These are phyloP conservation scores for Carlito syrichta DNA, from an alignment of 2,113 vertebrate species.

Conservation along the genomic window DNA sequence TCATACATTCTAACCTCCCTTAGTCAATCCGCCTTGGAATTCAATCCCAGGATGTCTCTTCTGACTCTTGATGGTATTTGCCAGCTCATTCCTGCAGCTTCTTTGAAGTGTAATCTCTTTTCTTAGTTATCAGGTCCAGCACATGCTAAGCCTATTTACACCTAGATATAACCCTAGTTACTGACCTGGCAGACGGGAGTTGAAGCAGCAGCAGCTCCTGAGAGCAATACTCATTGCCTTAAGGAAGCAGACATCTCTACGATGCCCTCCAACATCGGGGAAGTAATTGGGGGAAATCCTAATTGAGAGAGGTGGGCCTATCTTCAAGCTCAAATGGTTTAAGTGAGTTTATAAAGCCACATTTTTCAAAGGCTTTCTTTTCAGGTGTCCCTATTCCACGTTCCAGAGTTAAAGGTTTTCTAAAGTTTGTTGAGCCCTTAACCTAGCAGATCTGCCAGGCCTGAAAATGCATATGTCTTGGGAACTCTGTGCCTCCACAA, in stretches of 20 bases:
- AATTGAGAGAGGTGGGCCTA: rapidly evolving
- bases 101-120: background rate
- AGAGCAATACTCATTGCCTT: background rate
- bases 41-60: background rate
- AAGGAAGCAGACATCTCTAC: background rate
- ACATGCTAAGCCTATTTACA: background rate
- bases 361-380: background rate
- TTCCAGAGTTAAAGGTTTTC: background rate
- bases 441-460: background rate
- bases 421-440: background rate
- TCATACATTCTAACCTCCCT: background rate
- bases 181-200: background rate
- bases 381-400: background rate
- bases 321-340: background rate
- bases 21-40: background rate
- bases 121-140: background rate
- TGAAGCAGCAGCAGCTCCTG: background rate
- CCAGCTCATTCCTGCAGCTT: background rate
- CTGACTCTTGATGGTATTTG: background rate
- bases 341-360: background rate
- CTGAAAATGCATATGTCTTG: background rate
- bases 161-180: background rate
- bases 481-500: background rate
- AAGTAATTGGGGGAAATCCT: background rate
- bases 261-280: background rate